Evolutionary conservation across 2,113 vertebrate genomes (phyloP).

Genomic region (Climacteris rufus): DNA sequence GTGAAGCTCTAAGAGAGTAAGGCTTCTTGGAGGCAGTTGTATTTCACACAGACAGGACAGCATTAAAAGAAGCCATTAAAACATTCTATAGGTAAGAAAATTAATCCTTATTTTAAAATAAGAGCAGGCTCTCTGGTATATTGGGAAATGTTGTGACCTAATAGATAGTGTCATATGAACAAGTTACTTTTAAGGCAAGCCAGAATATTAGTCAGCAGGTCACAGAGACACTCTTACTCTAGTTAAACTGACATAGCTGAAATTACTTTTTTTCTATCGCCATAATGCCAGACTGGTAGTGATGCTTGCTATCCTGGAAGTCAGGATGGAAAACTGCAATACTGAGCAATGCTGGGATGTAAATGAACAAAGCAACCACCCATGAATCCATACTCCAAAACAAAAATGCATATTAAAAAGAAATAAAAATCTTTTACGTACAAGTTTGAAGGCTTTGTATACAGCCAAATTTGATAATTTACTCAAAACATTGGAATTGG

Average conservation of each 20-base stretch:
- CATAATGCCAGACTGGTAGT: not conserved
- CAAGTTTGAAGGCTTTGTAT: not conserved
- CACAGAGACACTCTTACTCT: not conserved
- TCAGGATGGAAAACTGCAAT: not conserved
- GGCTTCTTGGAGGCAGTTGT: not conserved
- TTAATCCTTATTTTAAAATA: not conserved
- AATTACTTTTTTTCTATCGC: not conserved
- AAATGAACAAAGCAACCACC: not conserved
- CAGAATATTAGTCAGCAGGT: not conserved
- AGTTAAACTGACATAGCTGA: not conserved
- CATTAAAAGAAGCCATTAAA: not conserved
- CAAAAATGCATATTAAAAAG: not conserved
- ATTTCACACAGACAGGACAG: not conserved
- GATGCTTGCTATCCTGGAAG: not conserved
- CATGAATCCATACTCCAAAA: not conserved
- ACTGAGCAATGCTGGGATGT: not conserved
- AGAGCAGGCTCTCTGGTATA: not conserved
- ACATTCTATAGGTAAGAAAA: not conserved
- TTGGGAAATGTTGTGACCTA: not conserved
- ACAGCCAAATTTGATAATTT: not conserved
- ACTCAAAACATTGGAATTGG: not conserved
- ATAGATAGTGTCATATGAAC: not conserved
- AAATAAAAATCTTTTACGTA: not conserved
- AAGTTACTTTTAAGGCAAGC: not conserved
- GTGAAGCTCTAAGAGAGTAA: not conserved